Evolutionary conservation across 1,140 invertebrate genomes (phyloP), one percentile per base, ranked within the genome.

Genomic region (Neodiprion pinetum): DNA sequence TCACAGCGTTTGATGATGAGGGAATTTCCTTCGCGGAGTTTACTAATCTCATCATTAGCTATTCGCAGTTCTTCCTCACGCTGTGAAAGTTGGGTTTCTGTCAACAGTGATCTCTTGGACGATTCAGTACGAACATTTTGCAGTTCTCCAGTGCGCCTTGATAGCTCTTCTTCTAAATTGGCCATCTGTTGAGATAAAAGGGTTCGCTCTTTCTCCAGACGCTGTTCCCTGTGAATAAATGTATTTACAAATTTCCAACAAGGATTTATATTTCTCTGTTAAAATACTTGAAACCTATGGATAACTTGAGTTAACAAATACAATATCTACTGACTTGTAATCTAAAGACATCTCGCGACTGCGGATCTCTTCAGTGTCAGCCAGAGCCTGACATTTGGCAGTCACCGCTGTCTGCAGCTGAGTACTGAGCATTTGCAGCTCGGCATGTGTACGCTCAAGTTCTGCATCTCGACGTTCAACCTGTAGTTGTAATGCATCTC

Each of bases 311-410:
- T 40, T 40, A 40, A 40, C 1, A 40, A 40, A 4, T 67, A 67
- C 21, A 73, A 40, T 10, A 17, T 12, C 48, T 68, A 80, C 78
- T 65, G 79, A 89, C 86, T 94, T 94, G 82, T 93, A 94, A 76
- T 96, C 92, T 28, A 96, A 84, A 10, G 93, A 91, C 28, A 96
- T 88, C 87, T 96, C 94, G 80, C 93, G 93, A 77, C 93, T 94
- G 78, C 93, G 91, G 21, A 96, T 89, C 89, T 97, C 96, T 87
- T 96, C 95, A 71, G 93, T 90, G 70, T 94, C 91, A 17, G 92
- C 91, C 40, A 97, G 83, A 8, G 95, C 95, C 88, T 96, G 94
- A 89, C 94, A 96, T 89, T 97, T 97, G 7, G 93, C 90, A 76
- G 91, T 88, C 74, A 95, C 91, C 53, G 94, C 93, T 70, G 86